Evolutionary conservation across 1,140 invertebrate species (phyloP).

Genomic region (Bombyx mandarina): DNA sequence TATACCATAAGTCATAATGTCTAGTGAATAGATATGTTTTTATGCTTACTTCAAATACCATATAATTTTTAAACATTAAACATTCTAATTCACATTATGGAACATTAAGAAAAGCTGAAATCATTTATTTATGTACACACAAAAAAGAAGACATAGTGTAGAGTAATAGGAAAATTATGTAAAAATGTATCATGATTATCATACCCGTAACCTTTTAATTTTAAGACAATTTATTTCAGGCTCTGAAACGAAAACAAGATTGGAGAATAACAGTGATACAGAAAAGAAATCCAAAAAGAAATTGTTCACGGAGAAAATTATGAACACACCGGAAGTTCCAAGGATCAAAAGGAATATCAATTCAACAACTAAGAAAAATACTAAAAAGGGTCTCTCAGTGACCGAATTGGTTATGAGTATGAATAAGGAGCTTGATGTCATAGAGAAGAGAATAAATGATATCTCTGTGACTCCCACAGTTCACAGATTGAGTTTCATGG

Average conservation of each 20-base stretch:
- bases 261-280: constrained; percentile 14
- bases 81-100: too few relatives aligned
- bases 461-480: constrained; percentile 23
- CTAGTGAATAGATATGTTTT: too few relatives aligned
- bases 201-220: too few relatives aligned
- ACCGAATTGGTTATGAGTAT: constrained; percentile 42
- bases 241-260: constrained; percentile 41
- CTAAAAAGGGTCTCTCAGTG: constrained; percentile 41
- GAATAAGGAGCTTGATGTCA: constrained; percentile 32
- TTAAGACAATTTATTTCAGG: constrained; percentile 1
- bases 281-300: constrained; percentile 54
- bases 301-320: constrained; percentile 51
- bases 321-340: constrained; percentile 40
- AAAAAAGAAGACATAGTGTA: too few relatives aligned
- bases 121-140: too few relatives aligned
- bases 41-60: too few relatives aligned
- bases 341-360: constrained; percentile 32
- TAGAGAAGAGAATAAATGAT: constrained; percentile 28
- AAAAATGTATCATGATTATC: too few relatives aligned
- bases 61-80: too few relatives aligned
- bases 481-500: constrained; percentile 49
- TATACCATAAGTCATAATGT: too few relatives aligned
- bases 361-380: constrained; percentile 35
- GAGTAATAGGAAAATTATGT: too few relatives aligned
- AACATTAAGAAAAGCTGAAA: too few relatives aligned